Evolutionary conservation across 2,797 vertebrate genomes (phyloP).

Genomic region (Aulostomus chinensis): DNA sequence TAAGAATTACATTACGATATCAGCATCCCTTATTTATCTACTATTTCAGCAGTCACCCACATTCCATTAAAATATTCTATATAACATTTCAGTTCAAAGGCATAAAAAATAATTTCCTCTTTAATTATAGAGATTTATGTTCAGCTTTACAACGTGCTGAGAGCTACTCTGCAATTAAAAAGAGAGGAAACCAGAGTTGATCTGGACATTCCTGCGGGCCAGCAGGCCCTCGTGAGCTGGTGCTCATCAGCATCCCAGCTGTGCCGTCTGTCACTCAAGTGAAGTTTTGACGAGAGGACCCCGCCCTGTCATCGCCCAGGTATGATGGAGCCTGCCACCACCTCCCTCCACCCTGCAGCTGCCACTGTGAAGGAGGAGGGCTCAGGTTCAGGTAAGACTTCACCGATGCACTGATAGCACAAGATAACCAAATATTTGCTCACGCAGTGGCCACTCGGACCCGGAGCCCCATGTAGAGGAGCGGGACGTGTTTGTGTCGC

Average conservation of each 20-base stretch:
- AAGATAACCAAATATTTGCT: too few relatives aligned
- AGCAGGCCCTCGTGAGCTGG: conserved; percentile 32
- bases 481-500: too few relatives aligned
- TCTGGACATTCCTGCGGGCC: conserved; percentile 36
- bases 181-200: conserved; percentile 19
- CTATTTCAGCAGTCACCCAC: too few relatives aligned
- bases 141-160: conserved; percentile 25
- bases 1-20: too few relatives aligned
- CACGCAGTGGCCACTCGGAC: too few relatives aligned
- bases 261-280: conserved; percentile 56
- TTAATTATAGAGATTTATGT: conserved; percentile 25
- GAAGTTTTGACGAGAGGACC: conserved; percentile 34
- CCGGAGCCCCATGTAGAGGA: too few relatives aligned
- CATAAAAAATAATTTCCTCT: too few relatives aligned
- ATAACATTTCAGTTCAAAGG: too few relatives aligned
- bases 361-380: conserved; percentile 10
- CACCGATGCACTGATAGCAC: not conserved
- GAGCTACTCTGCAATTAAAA: conserved; percentile 36
- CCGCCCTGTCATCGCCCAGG: conserved; percentile 67
- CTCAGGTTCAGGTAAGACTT: conserved; percentile 10
- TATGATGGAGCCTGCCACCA: conserved; percentile 72
- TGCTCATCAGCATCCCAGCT: conserved; percentile 55
- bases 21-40: too few relatives aligned
- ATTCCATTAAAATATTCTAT: too few relatives aligned
- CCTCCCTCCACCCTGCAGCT: conserved; percentile 57